Conservation (phyloP, 2,888 invertebrate species). For the Eristalinus sepulchralis region DNA sequence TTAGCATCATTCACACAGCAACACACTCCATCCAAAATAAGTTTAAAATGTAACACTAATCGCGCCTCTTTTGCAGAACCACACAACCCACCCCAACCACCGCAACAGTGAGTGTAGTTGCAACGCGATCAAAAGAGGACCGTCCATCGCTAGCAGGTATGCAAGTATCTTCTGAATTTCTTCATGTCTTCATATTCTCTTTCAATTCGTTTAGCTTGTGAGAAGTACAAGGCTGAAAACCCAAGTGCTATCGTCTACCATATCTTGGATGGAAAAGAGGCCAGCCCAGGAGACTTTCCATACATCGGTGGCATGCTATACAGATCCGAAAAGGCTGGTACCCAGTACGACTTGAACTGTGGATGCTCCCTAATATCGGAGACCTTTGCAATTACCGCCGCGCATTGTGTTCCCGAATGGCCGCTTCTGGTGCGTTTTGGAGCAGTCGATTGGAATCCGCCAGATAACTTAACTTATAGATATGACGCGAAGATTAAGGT, state of each 20-base stretch:
- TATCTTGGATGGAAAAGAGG: constrained; percentile 76
- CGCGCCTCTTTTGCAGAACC: not conserved
- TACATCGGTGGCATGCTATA: constrained; percentile 78
- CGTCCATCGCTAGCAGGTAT: not conserved
- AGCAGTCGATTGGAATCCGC: constrained; percentile 72
- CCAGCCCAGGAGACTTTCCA: constrained; percentile 76
- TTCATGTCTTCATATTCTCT: not conserved
- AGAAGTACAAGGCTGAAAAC: constrained; percentile 42
- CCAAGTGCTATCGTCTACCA: constrained; percentile 72
- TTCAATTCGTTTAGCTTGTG: constrained; percentile 60
- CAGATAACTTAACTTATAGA: constrained; percentile 27
- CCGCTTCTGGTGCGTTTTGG: constrained; percentile 77
- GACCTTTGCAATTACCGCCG: constrained; percentile 77
- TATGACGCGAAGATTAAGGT: constrained; percentile 67
- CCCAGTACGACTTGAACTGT: constrained; percentile 73
- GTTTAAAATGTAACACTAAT: not conserved
- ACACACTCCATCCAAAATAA: not conserved
- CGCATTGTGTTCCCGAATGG: constrained; percentile 76
- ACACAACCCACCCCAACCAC: not conserved
- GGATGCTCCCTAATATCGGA: constrained; percentile 77
- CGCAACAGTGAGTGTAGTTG: not conserved
- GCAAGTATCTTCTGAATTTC: not conserved
- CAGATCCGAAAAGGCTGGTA: constrained; percentile 62
- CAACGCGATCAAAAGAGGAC: not conserved
- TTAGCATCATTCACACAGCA: not conserved